phyloP scores from a whole-genome alignment of 1,140 invertebrate species.

The Drosophila sechellia region DNA sequence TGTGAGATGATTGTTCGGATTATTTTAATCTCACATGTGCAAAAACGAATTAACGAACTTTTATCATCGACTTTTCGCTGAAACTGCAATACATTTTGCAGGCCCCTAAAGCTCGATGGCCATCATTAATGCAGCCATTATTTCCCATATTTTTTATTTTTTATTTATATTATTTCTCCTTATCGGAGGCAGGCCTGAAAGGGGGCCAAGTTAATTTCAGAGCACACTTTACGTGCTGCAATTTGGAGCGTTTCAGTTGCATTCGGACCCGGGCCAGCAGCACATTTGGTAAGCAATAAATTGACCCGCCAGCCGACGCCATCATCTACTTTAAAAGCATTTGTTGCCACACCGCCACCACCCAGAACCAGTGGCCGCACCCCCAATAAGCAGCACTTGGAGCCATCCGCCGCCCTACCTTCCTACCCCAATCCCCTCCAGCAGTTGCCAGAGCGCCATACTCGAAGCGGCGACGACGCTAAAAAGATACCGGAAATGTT shows the following conservation, averaged over 20 bases:
- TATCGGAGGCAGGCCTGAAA: constrained; percentile 51
- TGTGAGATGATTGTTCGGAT: too few relatives aligned
- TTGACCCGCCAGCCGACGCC: constrained; percentile 66
- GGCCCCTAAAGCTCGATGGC: constrained; percentile 9
- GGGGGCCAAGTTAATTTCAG: constrained; percentile 65
- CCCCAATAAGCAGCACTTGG: constrained; percentile 22
- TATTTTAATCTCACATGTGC: too few relatives aligned
- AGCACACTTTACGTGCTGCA: constrained; percentile 64
- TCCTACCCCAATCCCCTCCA: neutral
- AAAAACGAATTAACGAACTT: too few relatives aligned
- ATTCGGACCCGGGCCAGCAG: constrained; percentile 40
- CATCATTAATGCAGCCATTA: constrained; percentile 55
- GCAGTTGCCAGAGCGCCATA: constrained; percentile 15
- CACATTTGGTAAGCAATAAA: constrained; percentile 77
- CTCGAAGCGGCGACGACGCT: constrained; percentile 50
- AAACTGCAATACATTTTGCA: constrained; percentile 28
- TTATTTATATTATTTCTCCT: constrained; percentile 37
- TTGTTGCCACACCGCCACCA: constrained; percentile 35
- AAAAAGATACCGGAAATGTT: constrained; percentile 82
- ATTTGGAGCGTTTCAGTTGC: constrained; percentile 53
- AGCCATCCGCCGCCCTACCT: constrained; percentile 17
- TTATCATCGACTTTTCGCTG: constrained; percentile 7
- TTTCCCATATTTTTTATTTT: constrained; percentile 44
- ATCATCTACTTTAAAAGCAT: constrained; percentile 77
- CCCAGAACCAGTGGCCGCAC: constrained; percentile 15